A percentile compares a stretch with the other conserved stretches of the same genome.
Conservation (phyloP, 1,140 invertebrate genomes). For the Cepaea nemoralis region DNA sequence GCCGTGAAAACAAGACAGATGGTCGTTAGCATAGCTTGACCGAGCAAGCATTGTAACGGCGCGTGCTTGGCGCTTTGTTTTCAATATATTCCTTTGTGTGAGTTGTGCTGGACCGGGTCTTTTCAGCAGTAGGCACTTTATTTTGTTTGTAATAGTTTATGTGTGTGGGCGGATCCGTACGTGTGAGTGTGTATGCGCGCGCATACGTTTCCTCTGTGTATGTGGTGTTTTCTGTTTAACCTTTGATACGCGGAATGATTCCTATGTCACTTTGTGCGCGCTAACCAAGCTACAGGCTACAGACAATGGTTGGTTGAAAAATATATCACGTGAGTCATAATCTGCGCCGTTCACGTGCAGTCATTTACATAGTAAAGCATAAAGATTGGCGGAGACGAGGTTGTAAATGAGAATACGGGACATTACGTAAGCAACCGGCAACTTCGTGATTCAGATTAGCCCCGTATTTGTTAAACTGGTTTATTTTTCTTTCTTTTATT, state of each 20-base stretch:
- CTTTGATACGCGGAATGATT: background rate
- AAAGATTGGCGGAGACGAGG: background rate
- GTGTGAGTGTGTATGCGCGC: too few species aligned
- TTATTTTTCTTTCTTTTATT: too few species aligned
- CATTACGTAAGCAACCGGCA: background rate
- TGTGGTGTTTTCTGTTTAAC: too few species aligned
- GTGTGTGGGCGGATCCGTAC: too few species aligned
- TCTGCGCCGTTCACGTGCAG: background rate
- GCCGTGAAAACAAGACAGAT: background rate
- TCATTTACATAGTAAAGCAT: constrained; percentile 12
- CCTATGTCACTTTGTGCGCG: background rate
- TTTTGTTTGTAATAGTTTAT: background rate
- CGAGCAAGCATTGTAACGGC: background rate
- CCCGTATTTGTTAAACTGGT: too few species aligned
- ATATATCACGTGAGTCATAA: background rate
- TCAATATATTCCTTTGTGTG: background rate
- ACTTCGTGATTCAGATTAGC: constrained; percentile 10
- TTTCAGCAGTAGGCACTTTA: background rate
- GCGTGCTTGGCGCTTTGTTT: background rate
- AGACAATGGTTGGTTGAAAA: background rate
- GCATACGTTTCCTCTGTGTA: too few species aligned
- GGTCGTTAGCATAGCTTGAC: constrained; percentile 5
- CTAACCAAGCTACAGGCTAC: background rate
- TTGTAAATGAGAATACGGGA: background rate
- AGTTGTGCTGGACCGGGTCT: background rate